phyloP scores from a whole-genome alignment of 2,113 vertebrate species.

The Cynocephalus volans region DNA sequence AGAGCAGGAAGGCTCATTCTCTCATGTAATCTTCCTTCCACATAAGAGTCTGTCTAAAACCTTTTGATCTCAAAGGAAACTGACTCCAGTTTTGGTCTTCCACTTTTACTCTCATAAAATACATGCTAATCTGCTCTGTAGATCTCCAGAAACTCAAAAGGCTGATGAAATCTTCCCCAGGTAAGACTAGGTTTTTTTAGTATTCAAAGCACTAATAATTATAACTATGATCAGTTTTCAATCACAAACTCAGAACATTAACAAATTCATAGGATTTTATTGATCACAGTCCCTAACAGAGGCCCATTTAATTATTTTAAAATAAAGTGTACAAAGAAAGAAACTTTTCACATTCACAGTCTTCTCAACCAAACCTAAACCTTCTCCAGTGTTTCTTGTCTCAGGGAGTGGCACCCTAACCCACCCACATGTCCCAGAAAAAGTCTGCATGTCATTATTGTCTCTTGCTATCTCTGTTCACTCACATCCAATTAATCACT shows the following conservation, averaged over 20 bases:
- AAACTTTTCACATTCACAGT: not conserved
- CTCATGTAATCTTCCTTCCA: not conserved
- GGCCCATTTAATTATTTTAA: not conserved
- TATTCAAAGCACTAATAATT: not conserved
- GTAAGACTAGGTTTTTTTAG: not conserved
- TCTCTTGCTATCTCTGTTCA: not conserved
- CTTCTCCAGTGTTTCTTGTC: not conserved
- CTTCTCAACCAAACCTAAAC: not conserved
- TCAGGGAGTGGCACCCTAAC: not conserved
- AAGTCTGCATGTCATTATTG: not conserved
- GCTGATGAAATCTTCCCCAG: not conserved
- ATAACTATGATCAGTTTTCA: not conserved
- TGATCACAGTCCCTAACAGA: not conserved
- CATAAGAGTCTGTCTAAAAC: not conserved
- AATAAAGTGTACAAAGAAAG: not conserved
- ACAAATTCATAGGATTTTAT: not conserved
- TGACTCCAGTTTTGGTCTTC: not conserved
- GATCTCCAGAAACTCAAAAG: conserved; percentile 41
- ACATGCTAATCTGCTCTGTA: not conserved
- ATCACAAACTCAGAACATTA: conserved; percentile 25
- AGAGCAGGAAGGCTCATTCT: not conserved
- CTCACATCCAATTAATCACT: not conserved
- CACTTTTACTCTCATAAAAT: not conserved
- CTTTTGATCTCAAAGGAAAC: conserved; percentile 12
- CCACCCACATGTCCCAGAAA: not conserved